Evolutionary conservation across 2,113 vertebrate genomes (phyloP), one percentile per base, ranked within the genome.

Genomic region (Cyanoderma ruficeps): DNA sequence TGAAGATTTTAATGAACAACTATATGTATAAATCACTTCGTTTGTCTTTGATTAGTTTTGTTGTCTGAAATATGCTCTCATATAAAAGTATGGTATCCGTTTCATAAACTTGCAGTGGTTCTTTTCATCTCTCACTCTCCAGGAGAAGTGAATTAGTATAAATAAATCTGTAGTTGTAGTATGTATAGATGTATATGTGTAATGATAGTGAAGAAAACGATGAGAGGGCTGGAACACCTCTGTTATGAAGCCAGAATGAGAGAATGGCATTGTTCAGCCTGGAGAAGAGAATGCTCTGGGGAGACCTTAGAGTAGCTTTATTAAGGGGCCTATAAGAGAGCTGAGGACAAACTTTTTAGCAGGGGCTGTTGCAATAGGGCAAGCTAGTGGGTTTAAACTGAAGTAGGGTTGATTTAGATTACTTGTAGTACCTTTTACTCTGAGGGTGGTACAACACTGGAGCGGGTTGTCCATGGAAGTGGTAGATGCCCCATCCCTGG

Each of bases 241-340:
- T 77, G 11, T 35, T 68, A 8, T 8, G 63, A 68, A 52, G 46
- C 31, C 28, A 52, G 11, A 27, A 9, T 42, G 61, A 68, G 71
- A 52, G 27, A 59, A 59, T 31, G 50, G 9, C 0, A 0, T 50
- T 3, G 2, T 44, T 68, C 63, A 27, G 17, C 39, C 46, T 44
- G 18, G 22, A 31, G 53, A 67, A 31, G 31, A 37, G 61, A 68
- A 60, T 46, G 27, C 17, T 68, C 63, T 31, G 5, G 7, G 21
- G 37, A 60, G 5, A 52, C 33, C 33, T 77, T 33, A 27, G 37
- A 56, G 28, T 19, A 28, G 23, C 37, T 27, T 44, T 86, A 53
- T 44, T 7, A 50, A 68, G 53, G 37, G 25, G 11, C 31, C 61
- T 77, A 15, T 44, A 37, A 15, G 37, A 68, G 27, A 44, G 14